Conservation (phyloP, 2,797 vertebrate genomes). For the Eremophila alpestris region DNA sequence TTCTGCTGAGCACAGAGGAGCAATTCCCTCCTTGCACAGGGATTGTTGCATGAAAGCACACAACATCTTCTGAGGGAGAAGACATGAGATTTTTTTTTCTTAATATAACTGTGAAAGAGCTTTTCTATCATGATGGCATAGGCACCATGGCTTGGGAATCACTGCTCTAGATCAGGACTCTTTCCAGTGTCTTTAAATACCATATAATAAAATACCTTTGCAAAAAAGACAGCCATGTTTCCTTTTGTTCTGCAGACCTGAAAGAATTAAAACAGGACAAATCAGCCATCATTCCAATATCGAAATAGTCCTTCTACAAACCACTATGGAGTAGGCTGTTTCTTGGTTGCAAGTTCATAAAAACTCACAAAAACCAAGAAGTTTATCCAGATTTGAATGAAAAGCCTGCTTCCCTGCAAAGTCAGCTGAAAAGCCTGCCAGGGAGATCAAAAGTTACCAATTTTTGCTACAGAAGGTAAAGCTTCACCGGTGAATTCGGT, state of each 20-base stretch:
- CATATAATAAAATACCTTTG: constrained; percentile 82
- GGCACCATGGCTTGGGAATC: neutral
- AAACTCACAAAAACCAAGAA: neutral
- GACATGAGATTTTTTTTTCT: neutral
- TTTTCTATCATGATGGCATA: neutral
- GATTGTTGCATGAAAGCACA: neutral
- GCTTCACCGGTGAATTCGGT: neutral
- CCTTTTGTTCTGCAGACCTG: constrained; percentile 89
- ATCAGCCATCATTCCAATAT: neutral
- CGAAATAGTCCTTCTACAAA: neutral
- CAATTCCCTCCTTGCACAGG: neutral
- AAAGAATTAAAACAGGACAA: constrained; percentile 28
- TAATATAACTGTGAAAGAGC: neutral
- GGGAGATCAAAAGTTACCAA: neutral
- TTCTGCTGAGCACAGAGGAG: neutral
- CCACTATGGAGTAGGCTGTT: neutral
- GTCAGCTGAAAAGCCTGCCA: neutral
- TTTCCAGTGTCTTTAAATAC: neutral
- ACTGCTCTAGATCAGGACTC: neutral
- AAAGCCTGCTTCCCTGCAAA: neutral
- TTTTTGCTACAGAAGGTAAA: neutral
- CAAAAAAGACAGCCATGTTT: constrained; percentile 88
- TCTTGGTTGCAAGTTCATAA: neutral
- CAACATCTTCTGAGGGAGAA: neutral
- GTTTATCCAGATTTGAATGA: neutral